Conservation (phyloP, 2,113 vertebrate species). For the Pan troglodytes region NHGRI_mPanTro3-v2.1_pri NC_072401.2:126723501-126724000, state of each 20-base stretch:
- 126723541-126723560: background rate
- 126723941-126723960: background rate
- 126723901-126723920: background rate
- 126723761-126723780: background rate
- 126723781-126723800: background rate
- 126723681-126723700: background rate
- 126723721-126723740: background rate
- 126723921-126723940: background rate
- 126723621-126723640: background rate
- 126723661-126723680: background rate
- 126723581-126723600: background rate
- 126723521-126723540: background rate
- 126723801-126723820: background rate
- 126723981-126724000: background rate
- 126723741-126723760: background rate
- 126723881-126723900: background rate
- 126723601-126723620: background rate
- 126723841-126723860: background rate
- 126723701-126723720: background rate
- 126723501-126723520: background rate
- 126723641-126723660: background rate
- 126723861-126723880: background rate
- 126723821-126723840: background rate
- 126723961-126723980: background rate
- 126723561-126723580: background rate